phyloP scores from a whole-genome alignment of 2,888 invertebrate genomes.

The Lepidocyrtinus sp. region DNA sequence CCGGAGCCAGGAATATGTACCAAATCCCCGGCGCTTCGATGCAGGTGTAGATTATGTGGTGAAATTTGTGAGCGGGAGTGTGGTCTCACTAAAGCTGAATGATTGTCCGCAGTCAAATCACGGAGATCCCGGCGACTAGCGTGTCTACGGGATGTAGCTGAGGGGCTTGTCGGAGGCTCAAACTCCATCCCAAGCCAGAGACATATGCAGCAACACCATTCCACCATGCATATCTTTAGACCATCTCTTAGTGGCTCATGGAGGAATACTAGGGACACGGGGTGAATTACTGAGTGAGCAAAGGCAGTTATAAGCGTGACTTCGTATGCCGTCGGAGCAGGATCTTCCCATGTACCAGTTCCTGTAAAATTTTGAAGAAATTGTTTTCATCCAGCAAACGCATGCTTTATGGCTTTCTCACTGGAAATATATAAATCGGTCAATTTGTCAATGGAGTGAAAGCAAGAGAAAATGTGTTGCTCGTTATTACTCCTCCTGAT shows the following conservation, averaged over 20 bases:
- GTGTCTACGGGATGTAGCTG: slow-evolving; percentile 39
- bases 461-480: neutral
- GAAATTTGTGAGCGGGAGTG: slow-evolving; percentile 56
- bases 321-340: slow-evolving; percentile 73
- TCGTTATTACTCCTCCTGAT: neutral
- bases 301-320: slow-evolving; percentile 90
- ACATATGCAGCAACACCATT: slow-evolving; percentile 80
- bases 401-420: slow-evolving; percentile 17
- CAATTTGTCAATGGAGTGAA: slow-evolving; percentile 53
- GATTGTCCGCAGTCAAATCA: slow-evolving; percentile 61
- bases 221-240: slow-evolving; percentile 65
- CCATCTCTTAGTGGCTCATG: slow-evolving; percentile 73
- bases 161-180: slow-evolving; percentile 62
- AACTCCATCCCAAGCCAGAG: slow-evolving; percentile 71
- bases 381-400: slow-evolving; percentile 5
- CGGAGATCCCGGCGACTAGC: slow-evolving; percentile 59
- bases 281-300: slow-evolving; percentile 89
- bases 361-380: slow-evolving; percentile 47
- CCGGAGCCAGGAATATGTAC: slow-evolving; percentile 63
- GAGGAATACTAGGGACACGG: slow-evolving; percentile 83
- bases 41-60: slow-evolving; percentile 57
- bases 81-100: slow-evolving; percentile 58
- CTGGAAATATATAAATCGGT: slow-evolving; percentile 47
- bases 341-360: slow-evolving; percentile 69
- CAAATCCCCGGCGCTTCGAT: slow-evolving; percentile 57